Percentiles rank a stretch among this genome's conserved stretches.
These are phyloP conservation scores for Argyra leucocephala DNA, from an alignment of 2,888 invertebrate genomes.

Conservation along the genomic window DNA sequence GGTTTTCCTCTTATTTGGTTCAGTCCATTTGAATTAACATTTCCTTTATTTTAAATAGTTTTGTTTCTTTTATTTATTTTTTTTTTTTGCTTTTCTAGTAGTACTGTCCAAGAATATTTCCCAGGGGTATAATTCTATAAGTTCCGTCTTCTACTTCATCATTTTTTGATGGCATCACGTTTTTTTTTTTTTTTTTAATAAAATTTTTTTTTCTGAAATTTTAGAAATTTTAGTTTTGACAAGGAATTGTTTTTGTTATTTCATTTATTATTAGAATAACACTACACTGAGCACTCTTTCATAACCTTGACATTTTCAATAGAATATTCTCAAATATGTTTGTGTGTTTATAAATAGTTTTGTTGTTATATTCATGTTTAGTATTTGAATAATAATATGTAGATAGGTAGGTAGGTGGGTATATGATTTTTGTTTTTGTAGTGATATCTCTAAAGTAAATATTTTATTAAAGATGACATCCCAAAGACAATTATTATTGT, in stretches of 20 bases:
- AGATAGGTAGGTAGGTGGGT: no score
- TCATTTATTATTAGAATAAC: no score
- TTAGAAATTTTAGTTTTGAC: no score
- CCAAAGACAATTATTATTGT: neutral
- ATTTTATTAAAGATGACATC: neutral
- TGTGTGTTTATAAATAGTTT: no score
- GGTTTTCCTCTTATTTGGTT: neutral
- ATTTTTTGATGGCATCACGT: neutral
- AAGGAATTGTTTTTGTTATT: no score
- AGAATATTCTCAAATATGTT: no score
- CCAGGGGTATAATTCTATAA: neutral
- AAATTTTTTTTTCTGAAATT: no score
- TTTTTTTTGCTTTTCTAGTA: neutral
- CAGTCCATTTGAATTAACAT: neutral
- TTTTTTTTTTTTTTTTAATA: neutral
- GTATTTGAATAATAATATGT: no score
- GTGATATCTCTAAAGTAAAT: neutral
- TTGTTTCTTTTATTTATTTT: neutral
- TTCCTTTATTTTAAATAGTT: no score
- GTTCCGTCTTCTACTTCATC: neutral
- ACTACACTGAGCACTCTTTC: no score
- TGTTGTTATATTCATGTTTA: no score
- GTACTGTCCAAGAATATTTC: neutral
- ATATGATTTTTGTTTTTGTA: neutral
- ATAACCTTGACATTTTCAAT: no score